Percentiles rank a stretch among this genome's conserved stretches.
Evolutionary conservation across 1,140 invertebrate genomes (phyloP).

Genomic region (Zaprionus camerounensis): DNA sequence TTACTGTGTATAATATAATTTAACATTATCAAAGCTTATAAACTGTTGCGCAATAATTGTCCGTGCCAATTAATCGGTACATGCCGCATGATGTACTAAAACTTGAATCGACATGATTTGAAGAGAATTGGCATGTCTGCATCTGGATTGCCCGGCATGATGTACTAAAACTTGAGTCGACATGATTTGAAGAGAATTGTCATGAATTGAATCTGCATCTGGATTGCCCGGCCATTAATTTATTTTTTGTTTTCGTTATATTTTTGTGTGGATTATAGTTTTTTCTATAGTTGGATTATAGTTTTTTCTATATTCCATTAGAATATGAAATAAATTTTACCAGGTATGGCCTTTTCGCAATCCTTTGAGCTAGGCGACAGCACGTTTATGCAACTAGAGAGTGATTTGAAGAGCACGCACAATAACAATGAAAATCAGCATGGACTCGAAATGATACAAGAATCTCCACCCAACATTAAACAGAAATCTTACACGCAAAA

Average conservation of each 20-base stretch:
- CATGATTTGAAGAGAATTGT: conserved; percentile 9
- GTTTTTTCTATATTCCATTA: conserved; percentile 6
- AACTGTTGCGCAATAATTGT: background rate
- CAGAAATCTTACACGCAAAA: conserved; percentile 25
- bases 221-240: conserved; percentile 26
- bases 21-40: background rate
- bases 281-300: background rate
- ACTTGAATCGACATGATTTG: background rate
- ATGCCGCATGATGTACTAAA: background rate
- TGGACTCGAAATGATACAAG: conserved; percentile 52
- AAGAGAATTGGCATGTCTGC: conserved; percentile 30
- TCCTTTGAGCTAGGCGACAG: conserved; percentile 76
- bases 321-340: background rate
- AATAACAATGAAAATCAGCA: conserved; percentile 15
- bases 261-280: background rate
- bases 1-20: too few species aligned
- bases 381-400: conserved; percentile 72
- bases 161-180: too few species aligned
- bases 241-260: conserved; percentile 22
- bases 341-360: conserved; percentile 74
- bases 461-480: conserved; percentile 41
- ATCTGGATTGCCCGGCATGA: background rate
- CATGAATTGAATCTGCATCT: conserved; percentile 24
- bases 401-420: conserved; percentile 32
- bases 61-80: background rate